Evolutionary conservation across 2,888 invertebrate genomes (phyloP).

Genomic region (Ethmia dodecea): DNA sequence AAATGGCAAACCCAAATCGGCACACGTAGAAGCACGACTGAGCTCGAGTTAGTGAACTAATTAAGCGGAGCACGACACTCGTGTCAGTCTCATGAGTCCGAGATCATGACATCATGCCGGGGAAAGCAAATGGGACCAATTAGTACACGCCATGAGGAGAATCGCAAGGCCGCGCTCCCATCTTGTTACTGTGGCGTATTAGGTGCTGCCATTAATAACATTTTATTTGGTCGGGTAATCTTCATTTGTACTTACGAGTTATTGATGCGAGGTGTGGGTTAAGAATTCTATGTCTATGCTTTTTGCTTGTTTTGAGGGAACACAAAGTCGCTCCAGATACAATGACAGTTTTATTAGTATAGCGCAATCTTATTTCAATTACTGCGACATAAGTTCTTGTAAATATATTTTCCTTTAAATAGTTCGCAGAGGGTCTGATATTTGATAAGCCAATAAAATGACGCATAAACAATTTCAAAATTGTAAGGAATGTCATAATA

Average conservation of each 20-base stretch:
- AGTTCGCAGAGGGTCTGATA: too few relatives aligned
- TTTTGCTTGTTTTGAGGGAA: too few relatives aligned
- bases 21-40: conserved; percentile 37
- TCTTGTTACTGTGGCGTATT: conserved; percentile 32
- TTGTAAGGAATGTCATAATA: too few relatives aligned
- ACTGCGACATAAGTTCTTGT: too few relatives aligned
- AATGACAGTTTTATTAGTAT: too few relatives aligned
- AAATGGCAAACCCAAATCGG: conserved; percentile 26
- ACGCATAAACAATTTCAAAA: too few relatives aligned
- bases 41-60: conserved; percentile 42
- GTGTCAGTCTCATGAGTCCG: conserved; percentile 8
- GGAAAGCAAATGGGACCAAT: conserved; percentile 59
- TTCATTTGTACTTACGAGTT: conserved; percentile 4
- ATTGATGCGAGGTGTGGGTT: background rate
- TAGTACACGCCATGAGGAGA: conserved; percentile 49
- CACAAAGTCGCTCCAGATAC: too few relatives aligned
- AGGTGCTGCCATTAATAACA: conserved; percentile 37
- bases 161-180: conserved; percentile 27
- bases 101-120: conserved; percentile 44
- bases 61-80: conserved; percentile 54
- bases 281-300: background rate
- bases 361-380: too few relatives aligned
- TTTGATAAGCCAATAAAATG: too few relatives aligned
- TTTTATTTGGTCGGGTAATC: conserved; percentile 11
- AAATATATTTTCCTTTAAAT: too few relatives aligned